Base-by-base conservation (phyloP, 2,888 invertebrate genomes). In the Conomelus anceps region DNA sequence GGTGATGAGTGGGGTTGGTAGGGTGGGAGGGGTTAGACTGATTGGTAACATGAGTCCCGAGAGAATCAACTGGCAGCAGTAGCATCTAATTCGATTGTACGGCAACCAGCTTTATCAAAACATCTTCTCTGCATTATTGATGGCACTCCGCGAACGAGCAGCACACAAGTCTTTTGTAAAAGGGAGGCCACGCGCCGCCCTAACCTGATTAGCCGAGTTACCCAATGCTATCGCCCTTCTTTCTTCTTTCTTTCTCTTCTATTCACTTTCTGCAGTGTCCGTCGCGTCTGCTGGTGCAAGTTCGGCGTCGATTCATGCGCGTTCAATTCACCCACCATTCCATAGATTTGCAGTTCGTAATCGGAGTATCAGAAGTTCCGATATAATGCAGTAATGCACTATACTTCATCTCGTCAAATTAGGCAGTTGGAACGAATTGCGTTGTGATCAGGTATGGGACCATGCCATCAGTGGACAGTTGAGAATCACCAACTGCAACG, bases 1-100 rank as follows among this genome's bases (percentile, higher is more conserved):
- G 86, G n/a, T 86, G 26, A 24, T 84, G n/a, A 22, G 84, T n/a
- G 86, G n/a, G 86, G 23, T 22, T 4, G 23, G 23, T 86, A 22
- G 86, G 22, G 26, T 7, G n/a, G 86, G 86, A 86, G 26, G 86
- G 63, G 63, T 63, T 29, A 86, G 29, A 24, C 26, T 86, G 86
- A 86, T 86, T 86, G 86, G 86, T 86, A 86, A 86, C 86, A 86
- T 86, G 86, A 86, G 86, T 86, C 86, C 86, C 86, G 86, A 29
- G 86, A 29, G 86, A 86, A 22, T 24, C 86, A 86, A n/a, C 63
- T 63, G 63, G 63, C 86, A 23, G 86, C 86, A 63, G 63, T 63
- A 63, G 26, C 86, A 29, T 86, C 86, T 86, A 86, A 86, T 86
- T 86, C 86, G 86, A 86, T 86, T 86, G 86, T 29, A 86, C 24